Evolutionary conservation across 1,140 invertebrate genomes (phyloP).

Genomic region (Papilio aristodemus): DNA sequence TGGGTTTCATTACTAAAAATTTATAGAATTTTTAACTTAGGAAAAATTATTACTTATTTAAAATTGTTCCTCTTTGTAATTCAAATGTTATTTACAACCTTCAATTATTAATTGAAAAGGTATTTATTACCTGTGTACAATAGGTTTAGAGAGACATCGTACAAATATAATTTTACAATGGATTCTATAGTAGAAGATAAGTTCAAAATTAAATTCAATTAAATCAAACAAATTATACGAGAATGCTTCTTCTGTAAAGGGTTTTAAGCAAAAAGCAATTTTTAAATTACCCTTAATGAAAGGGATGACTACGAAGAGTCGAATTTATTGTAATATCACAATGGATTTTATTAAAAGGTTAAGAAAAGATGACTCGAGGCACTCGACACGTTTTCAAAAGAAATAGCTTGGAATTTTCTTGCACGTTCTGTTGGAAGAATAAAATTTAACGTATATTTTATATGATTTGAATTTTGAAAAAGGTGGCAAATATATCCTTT

Average conservation of each 20-base stretch:
- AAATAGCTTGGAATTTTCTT: not conserved
- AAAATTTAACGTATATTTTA: not conserved
- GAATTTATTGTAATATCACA: slow-evolving; percentile 20
- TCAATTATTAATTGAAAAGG: too few species aligned
- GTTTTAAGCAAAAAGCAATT: not conserved
- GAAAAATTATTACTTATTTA: too few species aligned
- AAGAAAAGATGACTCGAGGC: slow-evolving; percentile 4
- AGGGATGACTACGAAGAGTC: slow-evolving; percentile 14
- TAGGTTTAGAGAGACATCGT: not conserved
- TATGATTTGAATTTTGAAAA: too few species aligned
- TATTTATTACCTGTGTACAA: not conserved
- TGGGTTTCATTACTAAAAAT: too few species aligned
- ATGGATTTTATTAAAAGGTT: slow-evolving; percentile 18
- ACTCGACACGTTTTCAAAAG: slow-evolving; percentile 11
- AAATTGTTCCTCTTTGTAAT: too few species aligned
- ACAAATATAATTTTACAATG: not conserved
- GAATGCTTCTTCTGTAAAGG: not conserved
- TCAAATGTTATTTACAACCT: too few species aligned
- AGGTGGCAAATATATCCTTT: too few species aligned
- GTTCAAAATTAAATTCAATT: not conserved
- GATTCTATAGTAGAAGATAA: not conserved
- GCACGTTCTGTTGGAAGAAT: not conserved
- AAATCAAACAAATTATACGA: not conserved
- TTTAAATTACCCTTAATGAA: slow-evolving; percentile 15
- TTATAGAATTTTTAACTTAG: too few species aligned